A percentile compares a stretch with the other conserved stretches of the same genome.
Conservation (phyloP, 1,140 invertebrate species). For the Anoplolepis gracilipes region DNA sequence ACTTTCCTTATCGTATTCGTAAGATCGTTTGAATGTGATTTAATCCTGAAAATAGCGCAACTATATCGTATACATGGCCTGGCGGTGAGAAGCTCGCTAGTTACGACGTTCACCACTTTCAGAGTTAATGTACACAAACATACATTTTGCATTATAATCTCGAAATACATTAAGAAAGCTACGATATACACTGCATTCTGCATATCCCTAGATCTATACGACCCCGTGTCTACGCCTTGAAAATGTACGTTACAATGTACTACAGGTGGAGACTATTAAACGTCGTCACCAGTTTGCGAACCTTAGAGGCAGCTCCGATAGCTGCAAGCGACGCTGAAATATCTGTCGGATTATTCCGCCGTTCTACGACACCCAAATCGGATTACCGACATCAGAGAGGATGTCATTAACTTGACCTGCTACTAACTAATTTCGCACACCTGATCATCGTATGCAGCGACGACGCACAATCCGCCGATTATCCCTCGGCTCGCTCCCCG, state of each 20-base stretch:
- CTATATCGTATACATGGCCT: not conserved
- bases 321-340: conserved; percentile 53
- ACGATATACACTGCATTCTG: not conserved
- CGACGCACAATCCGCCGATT: conserved; percentile 11
- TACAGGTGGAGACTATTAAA: conserved; percentile 6
- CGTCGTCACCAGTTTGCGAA: not conserved
- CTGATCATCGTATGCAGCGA: conserved; percentile 18
- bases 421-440: conserved; percentile 37
- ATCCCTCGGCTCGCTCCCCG: not conserved
- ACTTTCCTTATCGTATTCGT: conserved; percentile 44
- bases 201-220: conserved; percentile 10
- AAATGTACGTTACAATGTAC: not conserved
- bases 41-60: conserved; percentile 14
- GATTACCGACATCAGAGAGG: conserved; percentile 57
- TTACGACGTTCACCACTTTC: conserved; percentile 34
- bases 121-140: conserved; percentile 1
- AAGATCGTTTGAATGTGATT: conserved; percentile 28
- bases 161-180: conserved; percentile 18
- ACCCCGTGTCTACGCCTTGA: not conserved
- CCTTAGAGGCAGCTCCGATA: conserved; percentile 10
- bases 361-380: conserved; percentile 35
- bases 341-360: conserved; percentile 51
- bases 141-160: conserved; percentile 8
- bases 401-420: conserved; percentile 50
- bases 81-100: not conserved